A percentile compares a stretch with the other conserved stretches of the same genome.
phyloP scores from a whole-genome alignment of 2,888 invertebrate genomes.

The Mythimna impura region DNA sequence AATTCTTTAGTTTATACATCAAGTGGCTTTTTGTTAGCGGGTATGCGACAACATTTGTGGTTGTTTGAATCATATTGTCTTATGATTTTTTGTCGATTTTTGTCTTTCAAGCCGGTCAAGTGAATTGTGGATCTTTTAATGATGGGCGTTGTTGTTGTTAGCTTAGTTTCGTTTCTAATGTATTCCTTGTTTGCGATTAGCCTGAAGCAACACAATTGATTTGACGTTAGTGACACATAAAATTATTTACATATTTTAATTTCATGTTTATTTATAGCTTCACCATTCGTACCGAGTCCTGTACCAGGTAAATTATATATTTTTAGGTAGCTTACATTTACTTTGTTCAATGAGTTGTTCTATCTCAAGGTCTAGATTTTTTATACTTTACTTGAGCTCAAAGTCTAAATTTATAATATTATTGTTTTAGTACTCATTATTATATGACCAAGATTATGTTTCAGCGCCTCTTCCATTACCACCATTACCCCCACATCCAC shows the following conservation, averaged over 20 bases:
- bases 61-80: neutral
- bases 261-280: constrained; percentile 5
- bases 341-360: neutral
- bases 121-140: neutral
- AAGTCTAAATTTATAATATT: neutral
- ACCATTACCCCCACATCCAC: constrained; percentile 9
- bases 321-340: neutral
- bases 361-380: neutral
- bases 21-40: neutral
- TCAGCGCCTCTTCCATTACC: constrained; percentile 29
- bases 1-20: neutral
- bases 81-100: neutral
- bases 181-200: neutral
- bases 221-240: neutral
- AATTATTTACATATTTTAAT: constrained; percentile 10
- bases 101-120: neutral
- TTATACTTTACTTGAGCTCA: neutral
- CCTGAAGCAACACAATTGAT: neutral
- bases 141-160: neutral
- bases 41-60: neutral
- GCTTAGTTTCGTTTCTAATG: neutral
- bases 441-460: constrained; percentile 9
- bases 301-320: constrained; percentile 17
- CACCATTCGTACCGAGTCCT: constrained; percentile 22
- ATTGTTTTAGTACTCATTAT: too few species aligned